Evolutionary conservation across 2,113 vertebrate species (phyloP).

Genomic region (Cyprinodon tularosa): DNA sequence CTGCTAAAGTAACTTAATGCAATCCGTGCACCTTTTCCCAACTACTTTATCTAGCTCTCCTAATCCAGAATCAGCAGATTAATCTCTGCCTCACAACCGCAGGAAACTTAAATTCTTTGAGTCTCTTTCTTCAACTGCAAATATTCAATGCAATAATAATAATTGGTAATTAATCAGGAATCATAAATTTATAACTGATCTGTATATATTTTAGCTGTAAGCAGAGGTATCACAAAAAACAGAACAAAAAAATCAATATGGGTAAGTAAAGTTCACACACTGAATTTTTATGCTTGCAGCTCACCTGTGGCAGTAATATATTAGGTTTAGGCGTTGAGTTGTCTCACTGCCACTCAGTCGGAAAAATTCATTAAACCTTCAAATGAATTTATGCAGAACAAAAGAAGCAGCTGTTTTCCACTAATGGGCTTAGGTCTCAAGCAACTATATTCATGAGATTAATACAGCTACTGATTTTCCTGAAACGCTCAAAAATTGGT

Average conservation of each 20-base stretch:
- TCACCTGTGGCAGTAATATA: slow-evolving; percentile 45
- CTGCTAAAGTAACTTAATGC: slow-evolving; percentile 15
- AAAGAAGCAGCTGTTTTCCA: slow-evolving; percentile 69
- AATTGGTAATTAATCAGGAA: neutral
- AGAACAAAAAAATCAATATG: neutral
- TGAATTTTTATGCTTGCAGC: slow-evolving; percentile 30
- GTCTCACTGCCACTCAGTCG: slow-evolving; percentile 51
- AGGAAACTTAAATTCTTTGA: neutral
- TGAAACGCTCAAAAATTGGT: neutral
- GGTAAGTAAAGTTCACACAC: slow-evolving; percentile 34
- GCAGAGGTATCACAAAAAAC: neutral
- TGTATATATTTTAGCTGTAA: neutral
- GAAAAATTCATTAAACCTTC: slow-evolving; percentile 77
- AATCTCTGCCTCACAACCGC: neutral
- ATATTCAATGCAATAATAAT: neutral
- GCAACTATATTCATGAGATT: slow-evolving; percentile 61
- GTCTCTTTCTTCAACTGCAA: neutral
- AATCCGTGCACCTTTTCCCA: slow-evolving; percentile 58
- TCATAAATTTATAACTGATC: neutral
- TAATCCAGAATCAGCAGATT: neutral
- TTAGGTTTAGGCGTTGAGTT: slow-evolving; percentile 69
- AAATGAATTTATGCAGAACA: slow-evolving; percentile 69
- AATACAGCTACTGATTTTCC: neutral
- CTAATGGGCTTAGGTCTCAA: slow-evolving; percentile 70
- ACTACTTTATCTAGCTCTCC: slow-evolving; percentile 42